Base-by-base conservation (phyloP, 2,113 vertebrate species). In the Dipodomys merriami region DNA sequence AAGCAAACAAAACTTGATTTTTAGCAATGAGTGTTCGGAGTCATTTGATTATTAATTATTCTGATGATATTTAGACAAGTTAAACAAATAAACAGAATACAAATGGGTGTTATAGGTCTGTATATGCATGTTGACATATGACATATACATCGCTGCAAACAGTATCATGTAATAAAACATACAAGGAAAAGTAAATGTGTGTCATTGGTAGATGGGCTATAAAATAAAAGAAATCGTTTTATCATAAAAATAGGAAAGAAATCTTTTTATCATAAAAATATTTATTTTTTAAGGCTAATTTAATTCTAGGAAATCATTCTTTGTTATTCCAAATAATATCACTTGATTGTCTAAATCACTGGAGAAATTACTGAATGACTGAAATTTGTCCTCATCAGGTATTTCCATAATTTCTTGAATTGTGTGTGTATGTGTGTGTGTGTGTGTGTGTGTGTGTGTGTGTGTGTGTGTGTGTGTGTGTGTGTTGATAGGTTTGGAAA, bases 281-380 rank as follows among this genome's bases (percentile, higher is more conserved):
- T 69, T 20, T 83, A 39, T 19, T 80, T 81, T 12, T 67, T 91
- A 88, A 93, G 86, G 46, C 2, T 71, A 35, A 44, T 0, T 83
- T 80, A 1, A 57, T 23, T 44, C 0, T 2, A 82, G 35, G 8
- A 85, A 73, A 6, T 86, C 23, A 68, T 20, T 74, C 5, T 39
- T 76, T 90, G 23, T 10, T 46, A 4, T 2, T 39, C 3, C 2
- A 80, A 22, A 1, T 29, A 27, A 33, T 64, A 76, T 10, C 10
- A 60, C 33, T 76, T 29, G 1, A 39, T n/a, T 3, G 7, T 46
- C 20, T 33, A 11, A 69, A 57, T 87, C 35, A 1, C 2, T 39
- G 18, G 3, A 88, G 9, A 0, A 27, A 67, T 82, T 86, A 39
- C 15, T 30, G 6, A 72, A n/a, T 65, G 7, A 4, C 2, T 76